Percentiles rank a stretch among this genome's conserved stretches.
Evolutionary conservation across 2,113 vertebrate species (phyloP).

Genomic region (Lethenteron camtschaticum): DNA sequence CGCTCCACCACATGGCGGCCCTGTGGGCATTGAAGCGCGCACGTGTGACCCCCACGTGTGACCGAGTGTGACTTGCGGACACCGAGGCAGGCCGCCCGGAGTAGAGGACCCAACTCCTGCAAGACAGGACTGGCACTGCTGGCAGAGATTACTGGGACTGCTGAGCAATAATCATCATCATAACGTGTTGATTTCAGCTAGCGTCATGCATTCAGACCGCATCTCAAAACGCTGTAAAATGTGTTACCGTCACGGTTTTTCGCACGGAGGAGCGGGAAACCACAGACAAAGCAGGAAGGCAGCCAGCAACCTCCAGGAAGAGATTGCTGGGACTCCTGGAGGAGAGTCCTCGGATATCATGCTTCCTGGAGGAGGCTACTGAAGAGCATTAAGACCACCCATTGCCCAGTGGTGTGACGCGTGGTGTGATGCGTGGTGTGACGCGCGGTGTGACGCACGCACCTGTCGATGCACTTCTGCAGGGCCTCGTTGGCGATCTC

Average conservation of each 20-base stretch:
- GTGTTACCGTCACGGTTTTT: too few species aligned
- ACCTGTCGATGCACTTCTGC: constrained; percentile 31
- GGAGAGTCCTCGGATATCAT: not conserved
- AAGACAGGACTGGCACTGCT: not conserved
- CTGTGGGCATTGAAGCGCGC: not conserved
- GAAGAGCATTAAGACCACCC: too few species aligned
- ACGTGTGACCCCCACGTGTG: not conserved
- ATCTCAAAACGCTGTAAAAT: not conserved
- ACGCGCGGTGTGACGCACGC: constrained; percentile 7
- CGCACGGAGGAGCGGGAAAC: too few species aligned
- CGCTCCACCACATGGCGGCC: constrained; percentile 17
- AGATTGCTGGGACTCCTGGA: too few species aligned
- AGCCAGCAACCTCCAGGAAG: too few species aligned
- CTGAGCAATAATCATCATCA: too few species aligned
- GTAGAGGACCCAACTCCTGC: not conserved
- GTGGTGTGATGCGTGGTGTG: too few species aligned
- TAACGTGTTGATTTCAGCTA: not conserved
- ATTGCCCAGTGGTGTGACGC: too few species aligned
- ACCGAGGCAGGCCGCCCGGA: not conserved
- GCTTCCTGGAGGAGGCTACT: not conserved
- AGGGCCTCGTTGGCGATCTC: constrained; percentile 33
- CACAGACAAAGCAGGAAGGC: too few species aligned
- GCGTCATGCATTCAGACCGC: not conserved
- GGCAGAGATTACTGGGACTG: too few species aligned
- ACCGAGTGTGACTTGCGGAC: not conserved